Evolutionary conservation across 2,888 invertebrate genomes (phyloP).

Genomic region (Catocala sponsa): DNA sequence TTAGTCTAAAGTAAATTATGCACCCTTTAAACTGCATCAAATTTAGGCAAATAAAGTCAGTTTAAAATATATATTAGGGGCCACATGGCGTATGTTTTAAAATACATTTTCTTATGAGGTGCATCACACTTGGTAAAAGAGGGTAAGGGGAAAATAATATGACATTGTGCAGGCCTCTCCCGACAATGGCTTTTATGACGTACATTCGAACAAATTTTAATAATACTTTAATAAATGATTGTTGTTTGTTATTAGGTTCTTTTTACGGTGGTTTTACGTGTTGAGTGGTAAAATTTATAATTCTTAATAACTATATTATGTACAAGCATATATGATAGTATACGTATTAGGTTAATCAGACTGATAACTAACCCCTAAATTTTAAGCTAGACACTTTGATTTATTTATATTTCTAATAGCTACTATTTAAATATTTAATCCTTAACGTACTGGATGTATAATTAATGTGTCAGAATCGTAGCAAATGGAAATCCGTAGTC

Average conservation of each 20-base stretch:
- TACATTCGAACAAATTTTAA: slow-evolving; percentile 42
- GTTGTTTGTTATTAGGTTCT: slow-evolving; percentile 20
- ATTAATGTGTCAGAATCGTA: too few relatives aligned
- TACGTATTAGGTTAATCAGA: too few relatives aligned
- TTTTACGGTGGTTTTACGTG: slow-evolving; percentile 4
- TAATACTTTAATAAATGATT: slow-evolving; percentile 44
- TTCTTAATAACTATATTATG: too few relatives aligned
- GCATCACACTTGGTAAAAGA: slow-evolving; percentile 63
- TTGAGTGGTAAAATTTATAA: too few relatives aligned
- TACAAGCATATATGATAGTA: too few relatives aligned
- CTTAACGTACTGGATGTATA: too few relatives aligned
- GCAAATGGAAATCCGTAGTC: too few relatives aligned
- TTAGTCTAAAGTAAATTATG: slow-evolving; percentile 85
- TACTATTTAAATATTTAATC: too few relatives aligned
- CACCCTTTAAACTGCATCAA: slow-evolving; percentile 85
- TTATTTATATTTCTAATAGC: too few relatives aligned
- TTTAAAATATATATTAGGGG: slow-evolving; percentile 78
- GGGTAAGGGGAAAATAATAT: slow-evolving; percentile 63
- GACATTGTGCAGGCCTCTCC: slow-evolving; percentile 64
- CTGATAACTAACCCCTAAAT: too few relatives aligned
- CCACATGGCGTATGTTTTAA: slow-evolving; percentile 80
- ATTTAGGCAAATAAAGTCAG: slow-evolving; percentile 80
- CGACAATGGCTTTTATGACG: slow-evolving; percentile 52
- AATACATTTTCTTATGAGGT: slow-evolving; percentile 75
- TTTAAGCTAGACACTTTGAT: too few relatives aligned